Evolutionary conservation across 2,888 invertebrate species (phyloP), one percentile per base, ranked within the genome.

Genomic region (Chymomyza amoena): DNA sequence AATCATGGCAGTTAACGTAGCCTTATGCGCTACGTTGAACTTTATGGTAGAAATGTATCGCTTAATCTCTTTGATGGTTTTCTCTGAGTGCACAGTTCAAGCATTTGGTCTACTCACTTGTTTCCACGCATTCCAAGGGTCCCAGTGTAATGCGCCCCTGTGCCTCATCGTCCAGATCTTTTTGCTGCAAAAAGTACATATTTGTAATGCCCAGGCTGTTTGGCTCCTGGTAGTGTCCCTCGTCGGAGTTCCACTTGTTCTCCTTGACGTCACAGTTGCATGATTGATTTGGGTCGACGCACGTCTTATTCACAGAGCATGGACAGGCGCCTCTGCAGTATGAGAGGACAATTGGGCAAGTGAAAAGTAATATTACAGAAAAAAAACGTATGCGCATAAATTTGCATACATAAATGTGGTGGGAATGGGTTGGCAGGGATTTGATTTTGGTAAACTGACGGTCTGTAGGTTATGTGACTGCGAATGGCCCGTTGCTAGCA

Each of bases 221-320:
- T 0, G 96, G 95, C 78, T 94, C 94, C 10, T 94, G 95, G 87
- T 96, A 96, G 80, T 95, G 96, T 4, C 98, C 98, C 91, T 97
- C 97, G 89, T 98, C 98, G 1, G 96, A 95, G 77, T 95, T 94
- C 97, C 97, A 97, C 91, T 97, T 96, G 80, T 95, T 95, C 89
- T 96, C 96, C 64, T 95, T 95, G 16, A 95, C 95, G 91, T 98
- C 98, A 89, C 98, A 98, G 92, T 98, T 97, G 92, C 98, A 98
- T 81, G 96, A 95, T 87, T 96, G 94, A 61, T 95, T 94, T 51
- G 95, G 94, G 90, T 96, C 95, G 62, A 95, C 95, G 92, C 97
- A 98, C 66, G 96, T 96, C 81, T 95, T 94, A 88, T 96, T 96
- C 76, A 96, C 95, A 87, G 95, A 95, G 88, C 95, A 95, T 50